A percentile compares a stretch with the other conserved stretches of the same genome.
Evolutionary conservation across 2,797 vertebrate genomes (phyloP).

Genomic region (Spinibarbus caldwelli): DNA sequence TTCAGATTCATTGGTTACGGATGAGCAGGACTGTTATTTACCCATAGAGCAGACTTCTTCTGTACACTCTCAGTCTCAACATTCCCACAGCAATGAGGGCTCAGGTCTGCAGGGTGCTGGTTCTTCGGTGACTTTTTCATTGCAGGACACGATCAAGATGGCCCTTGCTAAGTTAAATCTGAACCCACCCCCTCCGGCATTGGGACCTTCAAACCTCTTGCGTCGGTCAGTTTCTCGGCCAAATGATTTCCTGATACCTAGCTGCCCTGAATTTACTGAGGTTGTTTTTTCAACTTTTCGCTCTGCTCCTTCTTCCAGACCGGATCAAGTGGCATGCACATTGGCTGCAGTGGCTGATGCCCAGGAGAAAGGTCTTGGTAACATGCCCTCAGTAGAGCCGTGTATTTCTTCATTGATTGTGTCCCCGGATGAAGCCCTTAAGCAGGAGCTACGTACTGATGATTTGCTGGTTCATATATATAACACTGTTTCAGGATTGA

Average conservation of each 20-base stretch:
- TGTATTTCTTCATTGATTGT: neutral
- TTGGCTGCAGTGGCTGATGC: neutral
- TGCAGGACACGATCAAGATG: neutral
- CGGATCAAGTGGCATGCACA: neutral
- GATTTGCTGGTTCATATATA: neutral
- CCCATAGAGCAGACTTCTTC: neutral
- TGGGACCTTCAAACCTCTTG: neutral
- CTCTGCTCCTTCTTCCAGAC: neutral
- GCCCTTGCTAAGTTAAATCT: neutral
- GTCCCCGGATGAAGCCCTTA: neutral
- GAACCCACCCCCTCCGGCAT: neutral
- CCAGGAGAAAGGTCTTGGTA: neutral
- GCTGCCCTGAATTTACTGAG: neutral
- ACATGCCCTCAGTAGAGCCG: neutral
- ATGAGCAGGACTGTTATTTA: neutral
- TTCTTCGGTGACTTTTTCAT: neutral
- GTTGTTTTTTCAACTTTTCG: neutral
- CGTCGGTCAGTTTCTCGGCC: too few relatives aligned
- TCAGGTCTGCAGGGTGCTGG: neutral
- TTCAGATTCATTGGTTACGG: neutral
- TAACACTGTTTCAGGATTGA: neutral
- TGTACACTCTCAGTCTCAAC: neutral
- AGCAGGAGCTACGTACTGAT: neutral
- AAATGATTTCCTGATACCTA: neutral
- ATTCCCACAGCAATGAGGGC: neutral